These are phyloP conservation scores for Halcyon smyrnensis DNA, from an alignment of 2,797 vertebrate species.

Conservation along the genomic window DNA sequence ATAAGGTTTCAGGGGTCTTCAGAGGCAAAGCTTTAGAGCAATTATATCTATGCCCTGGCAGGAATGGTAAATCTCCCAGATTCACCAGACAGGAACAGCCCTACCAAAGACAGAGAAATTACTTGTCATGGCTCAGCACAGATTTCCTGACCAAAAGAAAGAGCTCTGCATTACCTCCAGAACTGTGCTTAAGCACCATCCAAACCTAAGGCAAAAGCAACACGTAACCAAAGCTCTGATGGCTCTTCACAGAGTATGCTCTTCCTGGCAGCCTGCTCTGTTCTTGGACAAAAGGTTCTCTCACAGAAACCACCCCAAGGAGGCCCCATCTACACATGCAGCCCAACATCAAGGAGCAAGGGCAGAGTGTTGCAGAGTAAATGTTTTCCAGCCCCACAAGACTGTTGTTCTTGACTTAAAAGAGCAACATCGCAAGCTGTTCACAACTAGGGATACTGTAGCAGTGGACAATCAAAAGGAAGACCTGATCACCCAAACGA, in stretches of 20 bases:
- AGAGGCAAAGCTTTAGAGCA: not conserved
- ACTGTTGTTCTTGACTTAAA: not conserved
- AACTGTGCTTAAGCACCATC: fast-evolving
- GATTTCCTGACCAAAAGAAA: not conserved
- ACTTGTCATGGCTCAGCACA: not conserved
- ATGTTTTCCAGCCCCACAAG: not conserved
- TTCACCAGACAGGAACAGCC: not conserved
- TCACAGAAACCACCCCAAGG: not conserved
- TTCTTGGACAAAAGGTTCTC: not conserved
- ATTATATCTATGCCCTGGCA: fast-evolving
- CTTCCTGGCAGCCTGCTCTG: not conserved
- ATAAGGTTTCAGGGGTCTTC: not conserved
- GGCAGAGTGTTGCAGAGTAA: not conserved
- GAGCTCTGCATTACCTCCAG: not conserved
- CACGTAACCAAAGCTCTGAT: not conserved
- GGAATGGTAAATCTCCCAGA: not conserved
- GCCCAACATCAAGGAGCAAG: not conserved
- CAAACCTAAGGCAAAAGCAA: not conserved
- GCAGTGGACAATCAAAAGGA: not conserved
- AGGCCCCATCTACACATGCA: no score
- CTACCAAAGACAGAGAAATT: not conserved
- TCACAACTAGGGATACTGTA: not conserved
- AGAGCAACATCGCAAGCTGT: not conserved
- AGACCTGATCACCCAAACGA: not conserved
- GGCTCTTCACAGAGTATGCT: not conserved